Evolutionary conservation across 2,888 invertebrate genomes (phyloP).

Genomic region (Oegoconia quadripuncta): DNA sequence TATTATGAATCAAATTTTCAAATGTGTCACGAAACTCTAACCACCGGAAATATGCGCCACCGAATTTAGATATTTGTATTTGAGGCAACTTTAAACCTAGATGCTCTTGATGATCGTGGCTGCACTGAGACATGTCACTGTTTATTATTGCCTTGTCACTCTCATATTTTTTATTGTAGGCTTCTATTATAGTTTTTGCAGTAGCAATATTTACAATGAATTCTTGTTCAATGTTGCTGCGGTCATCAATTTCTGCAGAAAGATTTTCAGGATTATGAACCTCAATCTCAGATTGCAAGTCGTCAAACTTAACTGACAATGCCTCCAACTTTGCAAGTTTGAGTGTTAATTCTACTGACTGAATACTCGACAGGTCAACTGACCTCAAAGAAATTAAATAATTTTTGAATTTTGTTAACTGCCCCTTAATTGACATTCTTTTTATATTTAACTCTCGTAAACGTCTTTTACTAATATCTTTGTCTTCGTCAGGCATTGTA

Average conservation of each 20-base stretch:
- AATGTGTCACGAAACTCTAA: slow-evolving; percentile 25
- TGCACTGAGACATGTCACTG: neutral
- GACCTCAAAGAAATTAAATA: neutral
- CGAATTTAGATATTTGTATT: slow-evolving; percentile 24
- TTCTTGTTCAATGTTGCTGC: slow-evolving; percentile 16
- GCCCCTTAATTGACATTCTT: slow-evolving; percentile 9
- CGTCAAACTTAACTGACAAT: slow-evolving; percentile 14
- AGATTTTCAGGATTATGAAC: slow-evolving; percentile 12
- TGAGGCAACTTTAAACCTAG: slow-evolving; percentile 19
- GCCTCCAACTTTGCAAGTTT: slow-evolving; percentile 12
- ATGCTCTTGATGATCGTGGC: slow-evolving; percentile 11
- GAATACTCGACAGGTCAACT: neutral
- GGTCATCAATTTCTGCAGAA: slow-evolving; percentile 16
- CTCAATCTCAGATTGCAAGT: slow-evolving; percentile 20
- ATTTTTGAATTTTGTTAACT: no score
- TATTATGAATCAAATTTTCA: slow-evolving; percentile 22
- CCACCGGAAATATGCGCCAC: slow-evolving; percentile 24
- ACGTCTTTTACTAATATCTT: no score
- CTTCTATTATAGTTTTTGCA: slow-evolving; percentile 17
- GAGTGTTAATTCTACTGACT: slow-evolving; percentile 5
- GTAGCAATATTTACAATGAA: slow-evolving; percentile 16
- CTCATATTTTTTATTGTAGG: slow-evolving; percentile 1
- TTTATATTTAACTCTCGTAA: slow-evolving; percentile 3
- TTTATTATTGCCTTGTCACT: neutral
- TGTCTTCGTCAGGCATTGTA: no score